Conservation (phyloP, 2,888 invertebrate genomes). For the Microdon myrmicae region DNA sequence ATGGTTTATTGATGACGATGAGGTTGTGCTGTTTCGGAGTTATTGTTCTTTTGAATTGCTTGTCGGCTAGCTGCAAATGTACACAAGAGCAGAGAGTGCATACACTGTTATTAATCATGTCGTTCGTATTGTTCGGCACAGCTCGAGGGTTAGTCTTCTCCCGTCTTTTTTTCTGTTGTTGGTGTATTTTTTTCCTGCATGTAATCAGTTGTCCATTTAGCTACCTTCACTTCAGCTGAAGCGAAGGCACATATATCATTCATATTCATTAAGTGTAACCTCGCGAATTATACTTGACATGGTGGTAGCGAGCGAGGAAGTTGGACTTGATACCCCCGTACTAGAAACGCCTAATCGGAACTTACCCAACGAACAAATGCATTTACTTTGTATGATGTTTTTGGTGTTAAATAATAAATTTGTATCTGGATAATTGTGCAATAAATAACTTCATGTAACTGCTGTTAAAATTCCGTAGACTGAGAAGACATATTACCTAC, state of each 20-base stretch:
- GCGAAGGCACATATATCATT: conserved; percentile 17
- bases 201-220: conserved; percentile 31
- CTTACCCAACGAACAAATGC: too few relatives aligned
- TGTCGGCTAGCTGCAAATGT: conserved; percentile 33
- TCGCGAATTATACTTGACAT: too few relatives aligned
- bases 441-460: too few relatives aligned
- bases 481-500: too few relatives aligned
- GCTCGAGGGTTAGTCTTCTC: background rate
- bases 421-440: too few relatives aligned
- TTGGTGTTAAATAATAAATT: too few relatives aligned
- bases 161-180: background rate
- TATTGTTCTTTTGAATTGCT: conserved; percentile 27
- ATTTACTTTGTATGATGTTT: too few relatives aligned
- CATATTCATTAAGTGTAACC: background rate
- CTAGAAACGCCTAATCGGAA: too few relatives aligned
- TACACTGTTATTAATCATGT: conserved; percentile 45
- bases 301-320: too few relatives aligned
- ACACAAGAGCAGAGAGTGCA: conserved; percentile 16
- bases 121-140: conserved; percentile 1
- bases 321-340: too few relatives aligned
- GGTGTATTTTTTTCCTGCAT: conserved; percentile 10
- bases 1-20: conserved; percentile 52
- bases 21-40: conserved; percentile 45
- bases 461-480: too few relatives aligned
- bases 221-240: conserved; percentile 24